Percentiles rank a stretch among this genome's conserved stretches.
These are phyloP conservation scores for Ditylenchus weischeri DNA, from an alignment of 2,888 invertebrate genomes.

Conservation along the genomic window DNA sequence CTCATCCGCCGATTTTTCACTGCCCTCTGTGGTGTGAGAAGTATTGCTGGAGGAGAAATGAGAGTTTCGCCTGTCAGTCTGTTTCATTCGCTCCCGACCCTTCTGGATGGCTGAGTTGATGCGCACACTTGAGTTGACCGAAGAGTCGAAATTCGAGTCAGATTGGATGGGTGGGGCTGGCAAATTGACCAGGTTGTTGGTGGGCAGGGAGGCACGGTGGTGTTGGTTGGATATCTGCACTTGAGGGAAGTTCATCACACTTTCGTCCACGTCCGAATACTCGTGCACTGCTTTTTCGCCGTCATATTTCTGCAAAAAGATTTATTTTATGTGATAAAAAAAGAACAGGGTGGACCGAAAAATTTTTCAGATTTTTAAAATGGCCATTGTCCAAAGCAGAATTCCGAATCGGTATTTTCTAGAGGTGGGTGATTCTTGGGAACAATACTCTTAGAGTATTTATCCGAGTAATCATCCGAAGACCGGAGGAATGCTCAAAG, in stretches of 20 bases:
- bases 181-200: neutral
- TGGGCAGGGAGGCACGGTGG: neutral
- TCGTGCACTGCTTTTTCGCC: constrained; percentile 20
- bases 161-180: constrained; percentile 14
- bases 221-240: neutral
- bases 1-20: constrained; percentile 12
- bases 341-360: neutral
- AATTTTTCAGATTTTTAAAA: too few species aligned
- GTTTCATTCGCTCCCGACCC: constrained; percentile 22
- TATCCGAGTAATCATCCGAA: too few species aligned
- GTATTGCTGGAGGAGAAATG: constrained; percentile 12
- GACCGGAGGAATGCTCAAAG: too few species aligned
- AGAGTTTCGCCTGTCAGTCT: constrained; percentile 12
- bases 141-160: constrained; percentile 16
- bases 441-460: too few species aligned
- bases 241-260: neutral
- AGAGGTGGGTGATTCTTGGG: too few species aligned
- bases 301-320: constrained; percentile 30
- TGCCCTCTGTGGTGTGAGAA: constrained; percentile 2
- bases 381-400: too few species aligned
- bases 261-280: constrained; percentile 10
- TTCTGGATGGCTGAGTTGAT: constrained; percentile 21
- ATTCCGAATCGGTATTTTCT: too few species aligned
- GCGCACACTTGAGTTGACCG: constrained; percentile 21
- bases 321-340: neutral